phyloP scores from a whole-genome alignment of 35 echinoderm and acorn worm species.

The Apostichopus japonicus region DNA sequence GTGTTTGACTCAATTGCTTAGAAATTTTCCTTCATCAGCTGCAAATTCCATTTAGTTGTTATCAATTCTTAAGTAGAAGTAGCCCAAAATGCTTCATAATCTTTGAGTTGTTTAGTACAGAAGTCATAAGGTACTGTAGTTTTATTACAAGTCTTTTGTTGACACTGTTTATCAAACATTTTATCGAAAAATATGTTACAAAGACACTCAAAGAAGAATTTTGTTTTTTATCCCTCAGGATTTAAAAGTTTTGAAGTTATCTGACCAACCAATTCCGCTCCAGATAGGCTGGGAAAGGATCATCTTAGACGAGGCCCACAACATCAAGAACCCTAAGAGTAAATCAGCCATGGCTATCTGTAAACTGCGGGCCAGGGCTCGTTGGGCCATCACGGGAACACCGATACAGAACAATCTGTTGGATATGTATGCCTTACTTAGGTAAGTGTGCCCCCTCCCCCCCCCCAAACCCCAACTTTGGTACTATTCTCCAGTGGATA shows the following conservation, averaged over 20 bases:
- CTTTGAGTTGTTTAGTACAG: no score
- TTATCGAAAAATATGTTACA: no score
- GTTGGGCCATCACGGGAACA: constrained; percentile 97
- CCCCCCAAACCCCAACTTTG: no score
- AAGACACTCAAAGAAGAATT: neutral
- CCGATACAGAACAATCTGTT: constrained; percentile 97
- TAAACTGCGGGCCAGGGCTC: constrained; percentile 73
- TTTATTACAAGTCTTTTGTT: no score
- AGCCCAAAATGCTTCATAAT: no score
- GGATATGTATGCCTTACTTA: constrained; percentile 96
- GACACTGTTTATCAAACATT: no score
- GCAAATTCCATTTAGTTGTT: no score
- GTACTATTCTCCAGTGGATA: no score
- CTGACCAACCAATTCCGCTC: constrained; percentile 57
- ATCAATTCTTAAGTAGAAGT: no score
- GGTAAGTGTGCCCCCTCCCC: constrained; percentile 39
- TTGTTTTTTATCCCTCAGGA: constrained; percentile 4
- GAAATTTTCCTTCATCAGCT: no score
- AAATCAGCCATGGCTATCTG: constrained; percentile 84
- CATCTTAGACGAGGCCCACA: constrained; percentile 90
- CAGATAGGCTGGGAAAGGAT: constrained; percentile 89
- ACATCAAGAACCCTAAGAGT: constrained; percentile 96
- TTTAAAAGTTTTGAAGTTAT: neutral
- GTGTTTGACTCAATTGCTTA: no score
- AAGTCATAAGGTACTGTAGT: no score